Evolutionary conservation across 2,797 vertebrate genomes (phyloP).

Genomic region (Centroberyx gerrardi): DNA sequence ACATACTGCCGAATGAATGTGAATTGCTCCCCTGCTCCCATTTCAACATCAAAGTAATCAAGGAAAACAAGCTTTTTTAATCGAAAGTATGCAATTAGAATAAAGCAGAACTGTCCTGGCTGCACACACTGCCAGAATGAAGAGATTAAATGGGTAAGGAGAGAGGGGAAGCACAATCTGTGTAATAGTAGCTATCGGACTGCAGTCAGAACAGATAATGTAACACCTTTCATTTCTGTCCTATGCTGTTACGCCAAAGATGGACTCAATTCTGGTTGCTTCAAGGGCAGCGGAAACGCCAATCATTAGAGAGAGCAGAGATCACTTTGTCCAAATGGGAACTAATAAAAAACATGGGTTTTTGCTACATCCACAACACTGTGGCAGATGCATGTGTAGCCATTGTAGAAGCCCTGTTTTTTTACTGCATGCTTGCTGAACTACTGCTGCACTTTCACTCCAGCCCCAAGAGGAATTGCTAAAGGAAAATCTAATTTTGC

Average conservation of each 20-base stretch:
- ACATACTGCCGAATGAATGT: conserved; percentile 85
- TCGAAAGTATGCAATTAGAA: conserved; percentile 89
- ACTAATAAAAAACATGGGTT: conserved; percentile 38
- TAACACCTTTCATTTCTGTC: conserved; percentile 71
- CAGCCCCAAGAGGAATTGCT: conserved; percentile 30
- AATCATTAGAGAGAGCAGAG: conserved; percentile 37
- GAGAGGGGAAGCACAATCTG: conserved; percentile 70
- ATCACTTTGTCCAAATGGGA: conserved; percentile 14
- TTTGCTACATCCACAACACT: conserved; percentile 9
- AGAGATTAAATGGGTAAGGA: conserved; percentile 76
- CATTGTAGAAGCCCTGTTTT: neutral
- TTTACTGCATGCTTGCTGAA: conserved; percentile 9
- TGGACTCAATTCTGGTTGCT: conserved; percentile 46
- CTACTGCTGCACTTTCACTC: conserved; percentile 9
- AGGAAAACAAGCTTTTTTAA: conserved; percentile 91
- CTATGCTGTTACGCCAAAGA: conserved; percentile 58
- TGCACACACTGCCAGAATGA: conserved; percentile 74
- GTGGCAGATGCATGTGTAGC: neutral
- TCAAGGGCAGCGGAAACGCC: conserved; percentile 52
- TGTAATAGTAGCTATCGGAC: conserved; percentile 65
- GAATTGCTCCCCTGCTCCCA: conserved; percentile 87
- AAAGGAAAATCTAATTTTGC: neutral
- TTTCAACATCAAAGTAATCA: conserved; percentile 91
- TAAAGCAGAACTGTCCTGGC: conserved; percentile 84
- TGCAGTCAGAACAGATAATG: conserved; percentile 74